Percentiles rank a stretch among this genome's conserved stretches.
Evolutionary conservation across 2,797 vertebrate genomes (phyloP).

Genomic region (Poeciliopsis infans): DNA sequence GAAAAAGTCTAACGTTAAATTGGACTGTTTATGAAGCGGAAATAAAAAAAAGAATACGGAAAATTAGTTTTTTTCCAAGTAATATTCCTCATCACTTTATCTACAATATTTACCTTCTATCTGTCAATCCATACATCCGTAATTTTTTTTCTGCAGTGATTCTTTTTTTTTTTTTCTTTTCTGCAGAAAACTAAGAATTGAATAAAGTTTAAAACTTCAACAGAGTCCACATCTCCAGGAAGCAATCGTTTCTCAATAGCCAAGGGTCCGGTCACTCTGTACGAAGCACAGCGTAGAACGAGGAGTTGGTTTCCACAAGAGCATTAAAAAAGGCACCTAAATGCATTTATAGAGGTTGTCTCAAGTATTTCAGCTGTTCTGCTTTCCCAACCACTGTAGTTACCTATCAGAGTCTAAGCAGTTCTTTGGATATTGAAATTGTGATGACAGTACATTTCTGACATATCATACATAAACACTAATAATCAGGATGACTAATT

Average conservation of each 20-base stretch:
- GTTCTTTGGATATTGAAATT: neutral
- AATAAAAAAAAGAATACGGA: neutral
- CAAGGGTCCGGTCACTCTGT: neutral
- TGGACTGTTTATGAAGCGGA: neutral
- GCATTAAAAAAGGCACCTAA: neutral
- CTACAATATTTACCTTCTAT: neutral
- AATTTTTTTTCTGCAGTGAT: too few species aligned
- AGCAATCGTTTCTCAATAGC: neutral
- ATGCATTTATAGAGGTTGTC: neutral
- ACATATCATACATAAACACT: neutral
- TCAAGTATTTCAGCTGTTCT: neutral
- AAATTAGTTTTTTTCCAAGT: neutral
- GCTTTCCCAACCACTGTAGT: neutral
- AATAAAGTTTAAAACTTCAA: neutral
- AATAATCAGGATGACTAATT: constrained; percentile 40
- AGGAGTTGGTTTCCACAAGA: neutral
- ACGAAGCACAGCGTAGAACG: neutral
- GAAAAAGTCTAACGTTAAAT: neutral
- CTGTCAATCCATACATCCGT: neutral
- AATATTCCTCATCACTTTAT: neutral
- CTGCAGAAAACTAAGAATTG: neutral
- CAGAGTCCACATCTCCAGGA: neutral
- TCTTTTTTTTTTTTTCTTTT: too few species aligned
- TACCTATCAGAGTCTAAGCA: neutral
- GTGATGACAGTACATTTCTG: neutral